Evolutionary conservation across 2,797 vertebrate species (phyloP).

Genomic region (Gorsachius magnificus): DNA sequence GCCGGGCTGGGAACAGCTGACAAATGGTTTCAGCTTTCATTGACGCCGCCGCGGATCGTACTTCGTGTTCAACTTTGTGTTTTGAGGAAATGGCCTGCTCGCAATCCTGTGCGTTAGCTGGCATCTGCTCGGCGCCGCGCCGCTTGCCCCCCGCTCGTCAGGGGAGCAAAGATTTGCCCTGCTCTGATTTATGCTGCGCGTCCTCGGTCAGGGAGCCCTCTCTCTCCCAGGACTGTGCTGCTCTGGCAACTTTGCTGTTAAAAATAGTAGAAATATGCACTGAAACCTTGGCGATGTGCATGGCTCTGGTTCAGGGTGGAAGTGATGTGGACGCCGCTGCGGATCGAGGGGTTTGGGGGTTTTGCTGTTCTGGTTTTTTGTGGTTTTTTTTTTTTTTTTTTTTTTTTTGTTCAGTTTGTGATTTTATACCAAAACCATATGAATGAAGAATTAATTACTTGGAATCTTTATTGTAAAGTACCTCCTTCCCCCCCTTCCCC

Average conservation of each 20-base stretch:
- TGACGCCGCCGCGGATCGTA: neutral
- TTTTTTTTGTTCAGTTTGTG: neutral
- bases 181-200: neutral
- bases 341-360: neutral
- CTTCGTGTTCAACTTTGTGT: neutral
- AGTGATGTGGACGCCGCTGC: neutral
- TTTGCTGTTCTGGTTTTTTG: neutral
- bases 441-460: neutral
- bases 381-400: neutral
- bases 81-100: neutral
- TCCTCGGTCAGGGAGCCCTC: neutral
- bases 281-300: neutral
- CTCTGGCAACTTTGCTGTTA: constrained; percentile 18
- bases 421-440: neutral
- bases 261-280: neutral
- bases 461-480: neutral
- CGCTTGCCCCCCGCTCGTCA: neutral
- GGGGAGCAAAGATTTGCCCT: neutral
- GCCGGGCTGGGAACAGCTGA: neutral
- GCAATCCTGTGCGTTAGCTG: neutral
- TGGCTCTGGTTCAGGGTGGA: neutral
- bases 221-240: neutral
- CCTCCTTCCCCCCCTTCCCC: accelerated
- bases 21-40: neutral
- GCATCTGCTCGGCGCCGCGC: neutral